These are phyloP conservation scores for Xanthorhoe spadicearia DNA, from an alignment of 2,888 invertebrate genomes.

Conservation along the genomic window DNA sequence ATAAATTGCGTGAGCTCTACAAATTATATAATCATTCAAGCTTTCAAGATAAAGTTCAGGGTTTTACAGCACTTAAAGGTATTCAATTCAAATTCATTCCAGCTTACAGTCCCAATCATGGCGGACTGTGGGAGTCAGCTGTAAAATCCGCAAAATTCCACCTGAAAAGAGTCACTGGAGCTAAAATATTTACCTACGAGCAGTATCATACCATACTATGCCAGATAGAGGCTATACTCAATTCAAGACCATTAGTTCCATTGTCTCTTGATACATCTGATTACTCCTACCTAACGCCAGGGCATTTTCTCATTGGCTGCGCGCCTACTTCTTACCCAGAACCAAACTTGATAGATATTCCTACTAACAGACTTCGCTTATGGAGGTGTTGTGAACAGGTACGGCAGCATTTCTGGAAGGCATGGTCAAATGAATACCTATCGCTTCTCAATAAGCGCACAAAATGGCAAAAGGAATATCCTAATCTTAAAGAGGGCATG, in stretches of 20 bases:
- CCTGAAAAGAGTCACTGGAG: conserved; percentile 22
- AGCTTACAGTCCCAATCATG: conserved; percentile 6
- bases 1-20: conserved; percentile 20
- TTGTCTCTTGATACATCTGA: conserved; percentile 20
- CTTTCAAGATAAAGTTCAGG: conserved; percentile 1
- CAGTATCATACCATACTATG: conserved; percentile 26
- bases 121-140: not conserved
- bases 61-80: conserved; percentile 1
- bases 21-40: conserved; percentile 7
- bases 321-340: conserved; percentile 23
- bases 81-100: conserved; percentile 8
- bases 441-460: conserved; percentile 15
- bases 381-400: conserved; percentile 22
- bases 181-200: conserved; percentile 31
- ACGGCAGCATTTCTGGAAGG: conserved; percentile 25
- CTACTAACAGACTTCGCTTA: conserved; percentile 14
- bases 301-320: conserved; percentile 31
- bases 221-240: conserved; percentile 33
- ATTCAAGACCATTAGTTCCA: conserved; percentile 29
- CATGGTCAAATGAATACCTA: conserved; percentile 25
- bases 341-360: conserved; percentile 6
- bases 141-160: conserved; percentile 4
- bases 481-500: conserved; percentile 16
- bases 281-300: conserved; percentile 29
- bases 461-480: conserved; percentile 19